Evolutionary conservation across 2,113 vertebrate species (phyloP).

Genomic region (Triplophysa rosa): DNA sequence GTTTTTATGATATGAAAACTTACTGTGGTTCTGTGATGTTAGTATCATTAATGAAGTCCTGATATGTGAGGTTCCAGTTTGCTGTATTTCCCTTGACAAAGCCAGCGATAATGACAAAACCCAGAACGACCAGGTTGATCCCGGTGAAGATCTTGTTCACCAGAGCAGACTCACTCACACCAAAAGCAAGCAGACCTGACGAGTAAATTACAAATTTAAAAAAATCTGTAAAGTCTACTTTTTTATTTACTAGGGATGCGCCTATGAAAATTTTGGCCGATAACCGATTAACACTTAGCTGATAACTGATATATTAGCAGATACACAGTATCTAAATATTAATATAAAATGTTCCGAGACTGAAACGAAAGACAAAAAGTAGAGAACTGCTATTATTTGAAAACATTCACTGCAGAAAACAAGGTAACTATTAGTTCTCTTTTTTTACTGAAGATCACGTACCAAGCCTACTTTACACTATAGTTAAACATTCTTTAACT

Average conservation of each 20-base stretch:
- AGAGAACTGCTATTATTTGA: too few relatives aligned
- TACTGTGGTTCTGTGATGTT: constrained; percentile 56
- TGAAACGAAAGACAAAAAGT: too few relatives aligned
- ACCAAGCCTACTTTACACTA: too few relatives aligned
- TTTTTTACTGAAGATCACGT: too few relatives aligned
- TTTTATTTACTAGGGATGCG: background rate
- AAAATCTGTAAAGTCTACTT: background rate
- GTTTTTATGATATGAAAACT: constrained; percentile 23
- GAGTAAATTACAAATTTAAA: background rate
- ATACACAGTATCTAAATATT: too few relatives aligned
- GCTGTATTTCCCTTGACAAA: constrained; percentile 83
- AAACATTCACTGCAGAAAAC: too few relatives aligned
- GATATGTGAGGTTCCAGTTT: constrained; percentile 84
- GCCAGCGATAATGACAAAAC: constrained; percentile 88
- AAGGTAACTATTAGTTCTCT: too few relatives aligned
- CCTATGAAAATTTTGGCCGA: too few relatives aligned
- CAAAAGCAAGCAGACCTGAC: constrained; percentile 87
- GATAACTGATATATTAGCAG: too few relatives aligned
- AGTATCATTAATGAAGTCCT: constrained; percentile 62
- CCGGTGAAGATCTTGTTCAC: constrained; percentile 95
- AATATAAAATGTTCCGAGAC: too few relatives aligned
- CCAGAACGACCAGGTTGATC: constrained; percentile 88
- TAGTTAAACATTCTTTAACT: too few relatives aligned
- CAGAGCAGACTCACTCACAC: constrained; percentile 89
- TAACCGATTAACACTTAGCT: too few relatives aligned